Evolutionary conservation across 2,113 vertebrate species (phyloP), one percentile per base, ranked within the genome.

Genomic region (Struthidea cinerea): DNA sequence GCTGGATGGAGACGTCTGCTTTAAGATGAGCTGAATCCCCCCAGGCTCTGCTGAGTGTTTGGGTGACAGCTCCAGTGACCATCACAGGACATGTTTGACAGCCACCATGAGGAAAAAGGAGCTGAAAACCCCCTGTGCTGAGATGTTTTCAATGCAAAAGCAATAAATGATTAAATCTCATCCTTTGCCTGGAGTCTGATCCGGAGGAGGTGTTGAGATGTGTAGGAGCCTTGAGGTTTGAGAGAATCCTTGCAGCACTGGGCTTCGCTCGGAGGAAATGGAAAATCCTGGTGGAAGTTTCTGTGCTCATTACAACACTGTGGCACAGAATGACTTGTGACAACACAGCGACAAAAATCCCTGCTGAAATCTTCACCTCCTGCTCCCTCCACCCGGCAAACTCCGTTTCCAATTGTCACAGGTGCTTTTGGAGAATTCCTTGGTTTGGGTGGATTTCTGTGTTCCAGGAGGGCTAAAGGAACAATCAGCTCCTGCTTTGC

Each of bases 261-360:
- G 18, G 7, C 56, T 76, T 56, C 0, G 0, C 35, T 60, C 41
- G 68, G n/a, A 84, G n/a, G 50, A 81, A 74, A n/a, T 32, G 33
- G 60, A 59, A 94, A 84, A 84, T 30, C 55, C 78, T 13, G 0
- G 1, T 28, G 76, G 86, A 53, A 86, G 24, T 27, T 88, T 53
- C 59, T 1, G 0, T 18, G n/a, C 46, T 83, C 39, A 2, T 78
- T 6, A 4, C 19, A 27, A 0, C 0, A 0, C 1, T 13, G 11
- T 11, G 49, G 39, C 41, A 21, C 5, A 68, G 67, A 68, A 47
- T 3, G 3, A 12, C 13, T 68, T 1, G 1, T 64, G 79, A 30
- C n/a, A 41, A 7, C 0, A 4, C 33, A 46, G 37, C 8, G 12
- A 41, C 26, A 49, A 53, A 92, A 70, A 61, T 15, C 37, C 35